Conservation (phyloP, 2,797 vertebrate species). For the Pangasius macronema region DNA sequence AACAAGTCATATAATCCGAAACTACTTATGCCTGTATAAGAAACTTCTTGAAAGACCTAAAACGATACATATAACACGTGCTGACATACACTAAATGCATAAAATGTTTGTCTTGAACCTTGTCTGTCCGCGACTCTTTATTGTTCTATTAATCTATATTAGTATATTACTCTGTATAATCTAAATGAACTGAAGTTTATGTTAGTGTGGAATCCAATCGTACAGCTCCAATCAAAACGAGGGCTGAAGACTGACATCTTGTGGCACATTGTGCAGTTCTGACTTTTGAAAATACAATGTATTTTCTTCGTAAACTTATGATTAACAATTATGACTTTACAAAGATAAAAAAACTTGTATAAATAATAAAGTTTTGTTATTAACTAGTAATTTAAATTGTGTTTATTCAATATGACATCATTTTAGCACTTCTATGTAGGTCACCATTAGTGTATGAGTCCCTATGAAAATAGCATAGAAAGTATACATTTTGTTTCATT, state of each 20-base stretch:
- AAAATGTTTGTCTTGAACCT: neutral
- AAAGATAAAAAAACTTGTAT: too few relatives aligned
- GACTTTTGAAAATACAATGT: neutral
- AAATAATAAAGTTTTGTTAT: too few relatives aligned
- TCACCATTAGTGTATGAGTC: constrained; percentile 76
- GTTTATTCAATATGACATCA: too few relatives aligned
- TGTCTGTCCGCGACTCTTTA: neutral
- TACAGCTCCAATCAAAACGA: neutral
- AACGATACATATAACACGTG: too few relatives aligned
- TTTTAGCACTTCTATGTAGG: constrained; percentile 69
- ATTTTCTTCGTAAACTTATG: too few relatives aligned
- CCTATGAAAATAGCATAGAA: constrained; percentile 83
- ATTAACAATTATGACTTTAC: constrained; percentile 31
- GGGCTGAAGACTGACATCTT: constrained; percentile 55
- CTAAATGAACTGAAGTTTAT: too few relatives aligned
- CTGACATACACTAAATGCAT: neutral
- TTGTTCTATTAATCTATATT: neutral
- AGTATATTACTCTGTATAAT: neutral
- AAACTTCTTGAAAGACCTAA: too few relatives aligned
- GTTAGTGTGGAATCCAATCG: neutral
- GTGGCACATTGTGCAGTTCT: constrained; percentile 35
- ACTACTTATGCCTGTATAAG: too few relatives aligned
- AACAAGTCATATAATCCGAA: too few relatives aligned
- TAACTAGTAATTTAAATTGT: too few relatives aligned
- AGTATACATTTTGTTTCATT: constrained; percentile 69